These are phyloP conservation scores for Pectinophora gossypiella DNA, from an alignment of 1,140 invertebrate species.

Conservation along the genomic window DNA sequence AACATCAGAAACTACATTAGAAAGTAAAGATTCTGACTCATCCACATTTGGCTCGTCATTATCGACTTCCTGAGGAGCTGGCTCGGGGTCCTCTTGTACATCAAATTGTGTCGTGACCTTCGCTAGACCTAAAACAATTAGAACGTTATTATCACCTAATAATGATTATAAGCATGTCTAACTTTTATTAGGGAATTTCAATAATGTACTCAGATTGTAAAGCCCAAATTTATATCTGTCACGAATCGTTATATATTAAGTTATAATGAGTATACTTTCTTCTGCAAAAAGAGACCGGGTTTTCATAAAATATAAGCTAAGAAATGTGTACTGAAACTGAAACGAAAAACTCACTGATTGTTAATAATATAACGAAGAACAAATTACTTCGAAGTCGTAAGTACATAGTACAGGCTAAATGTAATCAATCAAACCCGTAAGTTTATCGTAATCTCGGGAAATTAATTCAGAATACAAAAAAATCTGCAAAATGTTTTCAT, in stretches of 20 bases:
- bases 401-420: neutral
- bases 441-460: neutral
- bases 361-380: neutral
- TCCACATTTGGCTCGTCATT: slow-evolving; percentile 53
- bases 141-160: neutral
- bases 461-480: neutral
- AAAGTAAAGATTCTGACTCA: slow-evolving; percentile 58
- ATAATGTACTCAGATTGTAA: too few species aligned
- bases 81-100: slow-evolving; percentile 40
- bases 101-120: slow-evolving; percentile 41
- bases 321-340: too few species aligned
- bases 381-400: neutral
- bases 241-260: too few species aligned
- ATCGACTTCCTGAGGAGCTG: slow-evolving; percentile 22
- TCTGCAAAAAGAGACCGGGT: too few species aligned
- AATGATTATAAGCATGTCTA: too few species aligned
- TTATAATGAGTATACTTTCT: too few species aligned
- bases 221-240: too few species aligned
- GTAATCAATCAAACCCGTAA: neutral
- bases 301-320: too few species aligned
- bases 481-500: neutral
- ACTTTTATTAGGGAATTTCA: too few species aligned
- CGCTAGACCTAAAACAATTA: slow-evolving; percentile 24
- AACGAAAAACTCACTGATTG: slow-evolving; percentile 3
- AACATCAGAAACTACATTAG: slow-evolving; percentile 58